A percentile compares a stretch with the other conserved stretches of the same genome.
Conservation (phyloP, 2,113 vertebrate genomes). For the Phylloscopus trochiloides region DNA sequence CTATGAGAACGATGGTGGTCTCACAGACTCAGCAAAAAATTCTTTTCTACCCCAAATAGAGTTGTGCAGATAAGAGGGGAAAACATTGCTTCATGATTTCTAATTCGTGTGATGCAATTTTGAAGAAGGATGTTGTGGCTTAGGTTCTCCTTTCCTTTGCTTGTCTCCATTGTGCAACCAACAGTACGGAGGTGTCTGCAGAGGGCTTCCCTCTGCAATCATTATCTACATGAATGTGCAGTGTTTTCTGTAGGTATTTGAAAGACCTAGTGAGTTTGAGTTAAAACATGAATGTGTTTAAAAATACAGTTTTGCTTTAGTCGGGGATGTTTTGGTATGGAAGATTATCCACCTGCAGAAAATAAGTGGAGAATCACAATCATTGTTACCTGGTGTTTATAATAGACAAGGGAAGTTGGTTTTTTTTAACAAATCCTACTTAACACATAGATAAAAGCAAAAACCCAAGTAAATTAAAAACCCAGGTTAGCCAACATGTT, state of each 20-base stretch:
- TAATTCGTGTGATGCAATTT: background rate
- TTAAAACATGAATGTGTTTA: background rate
- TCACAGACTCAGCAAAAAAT: background rate
- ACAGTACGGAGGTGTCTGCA: background rate
- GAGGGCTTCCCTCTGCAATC: background rate
- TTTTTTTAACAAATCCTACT: background rate
- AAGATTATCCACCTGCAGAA: background rate
- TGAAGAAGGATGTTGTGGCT: background rate
- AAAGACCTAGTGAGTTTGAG: background rate
- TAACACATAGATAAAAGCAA: background rate
- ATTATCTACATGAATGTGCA: background rate
- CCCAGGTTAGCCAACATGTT: background rate
- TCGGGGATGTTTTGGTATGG: background rate
- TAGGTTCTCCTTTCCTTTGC: background rate
- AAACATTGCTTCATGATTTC: background rate
- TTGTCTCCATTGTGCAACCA: background rate
- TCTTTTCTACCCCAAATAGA: background rate
- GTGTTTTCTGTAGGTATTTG: background rate
- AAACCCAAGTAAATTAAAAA: background rate
- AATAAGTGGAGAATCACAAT: background rate
- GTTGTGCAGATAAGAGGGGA: background rate
- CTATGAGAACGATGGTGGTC: background rate
- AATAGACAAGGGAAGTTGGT: background rate
- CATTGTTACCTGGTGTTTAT: background rate
- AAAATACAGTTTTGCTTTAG: background rate